Evolutionary conservation across 2,888 invertebrate genomes (phyloP), one percentile per base, ranked within the genome.

Genomic region (Cantharis flavilabris): DNA sequence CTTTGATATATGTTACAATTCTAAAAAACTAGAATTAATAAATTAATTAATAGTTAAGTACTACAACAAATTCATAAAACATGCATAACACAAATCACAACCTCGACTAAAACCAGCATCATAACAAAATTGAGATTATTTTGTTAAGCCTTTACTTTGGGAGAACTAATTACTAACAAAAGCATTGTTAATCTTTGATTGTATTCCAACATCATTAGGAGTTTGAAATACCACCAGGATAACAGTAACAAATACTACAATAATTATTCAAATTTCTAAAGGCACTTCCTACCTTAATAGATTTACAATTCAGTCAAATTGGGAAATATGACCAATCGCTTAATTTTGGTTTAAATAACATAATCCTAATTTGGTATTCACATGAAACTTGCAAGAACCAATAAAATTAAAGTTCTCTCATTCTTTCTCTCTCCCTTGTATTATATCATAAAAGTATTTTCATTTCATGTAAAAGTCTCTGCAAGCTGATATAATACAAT

Each of bases 51-150:
- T 77, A 72, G 75, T 72, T 77, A 77, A 77, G 75, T 23, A 23
- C 23, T 77, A 77, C 77, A 77, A 77, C 75, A 77, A 69, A 64
- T 72, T 71, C 70, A 75, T 69, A 76, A 70, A 65, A 14, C 49
- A 70, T 71, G 70, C 73, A 73, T 71, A 70, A 69, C 74, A 72
- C 70, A 77, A 67, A 69, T 77, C 77, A 77, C 77, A 77, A 77
- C 77, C 77, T 71, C 71, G 28, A 30, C 67, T 49, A 49, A 49
- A 49, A n/a, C 33, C 33, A 49, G 33, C 33, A 49, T n/a, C 65
- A 65, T 65, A 65, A 65, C 18, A 65, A 65, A 65, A 65, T 13
- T 65, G 65, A 20, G 18, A 65, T 23, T 16, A 65, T 20, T 65
- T 20, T 65, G 23, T 65, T 65, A 18, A 65, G 23, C 65, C 18